Conservation (phyloP, 2,113 vertebrate species). For the Vimba vimba region DNA sequence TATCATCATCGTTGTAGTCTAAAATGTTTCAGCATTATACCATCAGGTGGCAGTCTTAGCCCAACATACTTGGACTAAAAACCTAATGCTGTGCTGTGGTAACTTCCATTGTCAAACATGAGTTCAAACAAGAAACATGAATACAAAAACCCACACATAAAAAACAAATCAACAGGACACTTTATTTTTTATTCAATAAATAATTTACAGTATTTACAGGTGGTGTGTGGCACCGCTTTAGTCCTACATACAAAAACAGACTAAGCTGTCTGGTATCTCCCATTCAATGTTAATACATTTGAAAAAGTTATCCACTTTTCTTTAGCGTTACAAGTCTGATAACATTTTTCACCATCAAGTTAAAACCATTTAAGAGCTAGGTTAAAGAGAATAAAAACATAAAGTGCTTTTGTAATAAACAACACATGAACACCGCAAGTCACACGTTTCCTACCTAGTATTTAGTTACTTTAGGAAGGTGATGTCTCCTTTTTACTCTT, state of each 20-base stretch:
- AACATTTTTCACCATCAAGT: conserved; percentile 60
- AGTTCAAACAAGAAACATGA: background rate
- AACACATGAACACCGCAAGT: conserved; percentile 69
- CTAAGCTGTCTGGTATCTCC: conserved; percentile 71
- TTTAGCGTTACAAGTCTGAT: conserved; percentile 60
- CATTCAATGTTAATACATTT: conserved; percentile 63
- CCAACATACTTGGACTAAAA: background rate
- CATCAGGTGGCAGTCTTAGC: conserved; percentile 70
- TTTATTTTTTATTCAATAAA: conserved; percentile 97
- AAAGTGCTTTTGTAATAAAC: conserved; percentile 78
- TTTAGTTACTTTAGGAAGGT: background rate
- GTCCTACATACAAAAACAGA: conserved; percentile 75
- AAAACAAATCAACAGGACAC: conserved; percentile 71
- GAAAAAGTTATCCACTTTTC: conserved; percentile 38
- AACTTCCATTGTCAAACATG: background rate
- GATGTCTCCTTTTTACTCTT: background rate
- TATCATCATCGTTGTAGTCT: background rate
- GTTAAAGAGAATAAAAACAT: conserved; percentile 69
- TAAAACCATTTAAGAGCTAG: conserved; percentile 70
- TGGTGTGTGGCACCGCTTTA: conserved; percentile 73
- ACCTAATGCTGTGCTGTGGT: background rate
- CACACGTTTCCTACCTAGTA: conserved; percentile 49
- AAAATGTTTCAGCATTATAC: background rate
- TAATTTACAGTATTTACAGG: conserved; percentile 98
- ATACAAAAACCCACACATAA: conserved; percentile 50